Base-by-base conservation (phyloP, 1,140 invertebrate species). In the Halyomorpha halys region DNA sequence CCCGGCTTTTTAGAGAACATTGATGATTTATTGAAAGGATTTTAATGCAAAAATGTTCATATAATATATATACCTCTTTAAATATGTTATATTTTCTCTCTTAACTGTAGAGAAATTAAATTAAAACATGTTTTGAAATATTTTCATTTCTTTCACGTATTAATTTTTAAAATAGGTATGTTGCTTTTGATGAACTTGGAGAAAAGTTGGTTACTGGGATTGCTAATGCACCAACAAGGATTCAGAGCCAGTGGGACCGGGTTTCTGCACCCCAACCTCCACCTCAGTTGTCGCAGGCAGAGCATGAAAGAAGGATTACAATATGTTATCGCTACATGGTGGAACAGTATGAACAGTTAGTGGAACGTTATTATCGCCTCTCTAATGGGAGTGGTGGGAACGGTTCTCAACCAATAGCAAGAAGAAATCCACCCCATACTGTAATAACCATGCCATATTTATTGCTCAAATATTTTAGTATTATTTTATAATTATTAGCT, bases 141-240 rank as follows among this genome's bases (percentile, higher is more conserved):
- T 63, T n/a, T 39, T n/a, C n/a, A n/a, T 49, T 62, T 27, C 13
- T 47, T 14, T 47, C 49, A 21, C 4, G 44, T 45, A 44, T 16
- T 30, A 30, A 45, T 49, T 47, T 47, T 62, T 44, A 45, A 16
- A 45, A 64, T 73, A 90, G 89, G 73, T 92, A 87, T 79, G 86
- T 94, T 25, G 83, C 86, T 25, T 94, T 94, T 78, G 90, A 93
- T 75, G 81, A 81, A 63, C 77, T 86, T 45, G 91, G 91, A 39
- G 83, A 85, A 68, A 89, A 87, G 75, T 73, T 94, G 16, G 89
- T 91, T 68, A 93, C 91, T 1, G 91, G 89, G 14, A 91, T 94
- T 70, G 84, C 85, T 11, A 89, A 89, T 75, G 77, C 73, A 51
- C 75, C 76, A 5, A 21, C 18, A 3, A 19, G 53, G 18, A 72